These are phyloP conservation scores for Alviniconcha marisindica DNA, from an alignment of 1,140 invertebrate species.

Conservation along the genomic window DNA sequence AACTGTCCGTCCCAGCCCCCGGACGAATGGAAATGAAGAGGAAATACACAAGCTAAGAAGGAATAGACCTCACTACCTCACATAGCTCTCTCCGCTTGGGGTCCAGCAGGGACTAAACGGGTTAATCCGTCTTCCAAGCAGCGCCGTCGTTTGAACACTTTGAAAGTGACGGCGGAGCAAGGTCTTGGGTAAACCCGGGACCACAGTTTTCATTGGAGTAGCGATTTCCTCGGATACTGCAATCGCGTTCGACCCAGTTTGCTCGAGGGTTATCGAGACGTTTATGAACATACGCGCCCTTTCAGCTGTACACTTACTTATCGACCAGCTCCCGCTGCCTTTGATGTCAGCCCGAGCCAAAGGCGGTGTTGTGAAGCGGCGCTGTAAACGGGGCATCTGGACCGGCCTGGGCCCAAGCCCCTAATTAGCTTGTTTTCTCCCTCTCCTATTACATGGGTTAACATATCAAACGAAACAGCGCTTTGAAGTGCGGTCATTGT, in stretches of 20 bases:
- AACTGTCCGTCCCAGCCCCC: no score
- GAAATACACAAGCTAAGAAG: no score
- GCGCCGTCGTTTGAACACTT: conserved; percentile 2
- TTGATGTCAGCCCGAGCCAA: no score
- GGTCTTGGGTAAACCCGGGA: background rate
- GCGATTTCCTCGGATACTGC: background rate
- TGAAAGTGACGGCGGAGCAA: background rate
- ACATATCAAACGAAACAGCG: background rate
- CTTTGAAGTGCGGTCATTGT: conserved; percentile 6
- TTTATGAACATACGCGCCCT: background rate
- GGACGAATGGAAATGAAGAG: no score
- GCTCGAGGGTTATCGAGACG: background rate
- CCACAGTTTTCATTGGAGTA: background rate
- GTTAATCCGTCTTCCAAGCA: conserved; percentile 6
- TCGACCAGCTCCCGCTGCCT: background rate
- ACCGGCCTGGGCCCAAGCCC: no score
- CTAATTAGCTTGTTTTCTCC: conserved; percentile 1
- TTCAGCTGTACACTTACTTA: background rate
- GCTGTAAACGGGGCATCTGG: no score
- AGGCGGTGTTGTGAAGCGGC: no score
- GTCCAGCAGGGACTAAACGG: background rate
- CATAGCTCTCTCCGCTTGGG: background rate
- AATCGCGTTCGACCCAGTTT: no score
- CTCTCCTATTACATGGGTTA: background rate
- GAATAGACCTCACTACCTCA: no score